Percentiles rank a stretch among this genome's conserved stretches.
These are phyloP conservation scores for Holothuria leucospilota DNA, from an alignment of 53 echinoderm and acorn worm species.

Conservation along the genomic window DNA sequence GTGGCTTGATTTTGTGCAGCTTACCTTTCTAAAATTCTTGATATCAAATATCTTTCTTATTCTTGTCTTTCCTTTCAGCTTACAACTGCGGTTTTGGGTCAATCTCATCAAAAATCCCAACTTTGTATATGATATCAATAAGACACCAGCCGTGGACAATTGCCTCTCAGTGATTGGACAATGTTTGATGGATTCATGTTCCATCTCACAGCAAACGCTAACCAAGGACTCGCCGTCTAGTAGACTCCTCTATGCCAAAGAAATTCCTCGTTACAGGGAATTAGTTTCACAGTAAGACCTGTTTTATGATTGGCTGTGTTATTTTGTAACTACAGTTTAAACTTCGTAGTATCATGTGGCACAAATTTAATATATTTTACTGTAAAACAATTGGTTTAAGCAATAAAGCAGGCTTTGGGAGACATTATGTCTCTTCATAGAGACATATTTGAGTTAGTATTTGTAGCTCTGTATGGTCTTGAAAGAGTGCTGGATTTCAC, in stretches of 20 bases:
- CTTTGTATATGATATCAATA: slow-evolving; percentile 95
- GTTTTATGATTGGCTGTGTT: background rate
- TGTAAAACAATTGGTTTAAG: too few relatives aligned
- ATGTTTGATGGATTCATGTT: slow-evolving; percentile 95
- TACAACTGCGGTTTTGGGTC: slow-evolving; percentile 97
- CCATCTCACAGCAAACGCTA: slow-evolving; percentile 83
- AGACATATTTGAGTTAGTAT: too few relatives aligned
- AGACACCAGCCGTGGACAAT: slow-evolving; percentile 89
- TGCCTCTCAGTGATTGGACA: slow-evolving; percentile 95
- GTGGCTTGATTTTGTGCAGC: too few relatives aligned
- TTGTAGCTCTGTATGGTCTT: too few relatives aligned
- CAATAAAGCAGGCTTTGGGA: too few relatives aligned
- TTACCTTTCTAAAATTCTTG: too few relatives aligned
- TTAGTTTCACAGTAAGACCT: slow-evolving; percentile 75
- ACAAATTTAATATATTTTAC: too few relatives aligned
- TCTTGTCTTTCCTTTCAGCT: slow-evolving; percentile 51
- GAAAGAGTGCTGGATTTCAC: too few relatives aligned
- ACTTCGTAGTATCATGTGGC: too few relatives aligned
- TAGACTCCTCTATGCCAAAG: slow-evolving; percentile 94
- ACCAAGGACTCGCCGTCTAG: slow-evolving; percentile 97
- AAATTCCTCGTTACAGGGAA: slow-evolving; percentile 88
- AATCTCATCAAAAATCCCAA: slow-evolving; percentile 98
- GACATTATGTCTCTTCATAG: too few relatives aligned
- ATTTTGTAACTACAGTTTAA: background rate
- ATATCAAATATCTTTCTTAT: background rate